Evolutionary conservation across 2,113 vertebrate genomes (phyloP).

Genomic region (Rhinoptilus africanus): DNA sequence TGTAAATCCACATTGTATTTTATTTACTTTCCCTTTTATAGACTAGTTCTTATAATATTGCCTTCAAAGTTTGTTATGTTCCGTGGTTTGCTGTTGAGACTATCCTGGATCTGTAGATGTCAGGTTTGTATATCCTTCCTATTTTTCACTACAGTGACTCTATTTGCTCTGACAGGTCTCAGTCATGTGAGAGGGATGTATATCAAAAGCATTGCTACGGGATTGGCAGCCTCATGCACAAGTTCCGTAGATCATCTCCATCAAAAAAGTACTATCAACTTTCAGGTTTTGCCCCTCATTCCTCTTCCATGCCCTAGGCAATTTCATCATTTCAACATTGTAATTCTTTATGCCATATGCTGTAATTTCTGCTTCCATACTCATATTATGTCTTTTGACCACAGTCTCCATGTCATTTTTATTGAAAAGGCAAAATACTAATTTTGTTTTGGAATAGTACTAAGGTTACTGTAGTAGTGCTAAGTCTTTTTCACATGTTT

Average conservation of each 20-base stretch:
- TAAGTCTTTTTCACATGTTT: background rate
- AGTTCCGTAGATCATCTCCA: too few relatives aligned
- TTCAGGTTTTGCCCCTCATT: background rate
- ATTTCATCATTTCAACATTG: background rate
- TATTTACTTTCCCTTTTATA: background rate
- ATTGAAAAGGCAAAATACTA: background rate
- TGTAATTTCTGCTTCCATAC: background rate
- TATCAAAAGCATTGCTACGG: background rate
- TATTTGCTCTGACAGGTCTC: background rate
- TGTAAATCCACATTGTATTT: background rate
- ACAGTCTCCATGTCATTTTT: accelerated
- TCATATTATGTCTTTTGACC: background rate
- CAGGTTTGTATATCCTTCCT: background rate
- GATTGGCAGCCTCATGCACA: background rate
- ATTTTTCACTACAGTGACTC: background rate
- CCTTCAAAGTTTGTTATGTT: background rate
- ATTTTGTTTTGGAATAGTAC: background rate
- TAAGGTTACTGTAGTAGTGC: background rate
- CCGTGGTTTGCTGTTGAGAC: background rate
- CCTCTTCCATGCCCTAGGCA: background rate
- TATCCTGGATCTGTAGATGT: background rate
- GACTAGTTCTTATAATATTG: background rate
- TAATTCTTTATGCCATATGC: background rate
- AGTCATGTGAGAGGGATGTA: background rate
- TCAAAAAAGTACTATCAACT: too few relatives aligned